phyloP scores from a whole-genome alignment of 2,888 invertebrate species.

The Lamellibrachia columna region DNA sequence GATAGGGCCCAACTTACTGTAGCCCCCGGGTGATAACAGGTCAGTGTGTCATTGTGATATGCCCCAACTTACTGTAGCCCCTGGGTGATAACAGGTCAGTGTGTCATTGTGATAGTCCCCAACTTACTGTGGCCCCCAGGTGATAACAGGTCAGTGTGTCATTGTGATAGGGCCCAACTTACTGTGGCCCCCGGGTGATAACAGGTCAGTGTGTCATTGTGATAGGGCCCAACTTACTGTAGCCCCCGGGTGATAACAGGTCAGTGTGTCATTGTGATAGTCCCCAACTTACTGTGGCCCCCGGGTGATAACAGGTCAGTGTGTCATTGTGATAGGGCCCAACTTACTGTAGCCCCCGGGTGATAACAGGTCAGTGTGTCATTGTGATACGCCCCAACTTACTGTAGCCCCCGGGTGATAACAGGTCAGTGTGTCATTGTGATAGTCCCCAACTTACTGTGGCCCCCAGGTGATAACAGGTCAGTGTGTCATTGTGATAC shows the following conservation, averaged over 20 bases:
- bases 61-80: slow-evolving; percentile 92
- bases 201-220: too few species aligned
- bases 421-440: slow-evolving; percentile 73
- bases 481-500: slow-evolving; percentile 79
- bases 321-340: slow-evolving; percentile 88
- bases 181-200: too few species aligned
- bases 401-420: slow-evolving; percentile 77
- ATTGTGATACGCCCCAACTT: slow-evolving; percentile 97
- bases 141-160: too few species aligned
- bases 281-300: too few species aligned
- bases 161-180: too few species aligned
- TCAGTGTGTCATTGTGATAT: slow-evolving; percentile 79
- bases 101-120: slow-evolving; percentile 88
- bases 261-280: too few species aligned
- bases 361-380: slow-evolving; percentile 44
- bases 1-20: slow-evolving; percentile 93
- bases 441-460: slow-evolving; percentile 93
- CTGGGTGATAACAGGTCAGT: slow-evolving; percentile 61
- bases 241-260: too few species aligned
- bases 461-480: slow-evolving; percentile 72
- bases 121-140: slow-evolving; percentile 88
- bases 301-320: slow-evolving; percentile 55
- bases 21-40: slow-evolving; percentile 72
- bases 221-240: too few species aligned
- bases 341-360: slow-evolving; percentile 86